Base-by-base conservation (phyloP, 2,797 vertebrate genomes). In the Galagoides demidoff region DNA sequence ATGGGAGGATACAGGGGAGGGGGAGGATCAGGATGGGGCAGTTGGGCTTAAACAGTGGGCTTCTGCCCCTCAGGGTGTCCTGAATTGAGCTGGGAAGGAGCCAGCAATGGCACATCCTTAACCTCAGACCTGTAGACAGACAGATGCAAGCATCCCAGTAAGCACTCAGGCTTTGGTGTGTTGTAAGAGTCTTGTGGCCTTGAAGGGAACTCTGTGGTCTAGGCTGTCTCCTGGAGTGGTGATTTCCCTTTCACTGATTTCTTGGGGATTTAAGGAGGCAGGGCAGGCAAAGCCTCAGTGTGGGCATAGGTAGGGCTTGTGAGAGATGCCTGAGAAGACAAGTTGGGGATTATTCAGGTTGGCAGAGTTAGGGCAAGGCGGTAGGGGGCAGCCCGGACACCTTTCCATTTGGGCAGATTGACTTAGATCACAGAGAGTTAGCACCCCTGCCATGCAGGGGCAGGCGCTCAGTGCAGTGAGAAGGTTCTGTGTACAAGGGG, bases 41-140 rank as follows among this genome's bases (percentile, higher is more conserved):
- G 39, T 22, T 7, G 57, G 52, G 12, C 37, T 2, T 23, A 45
- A 43, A 59, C 0, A 0, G 49, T 3, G 71, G 61, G 55, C 37
- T 31, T 27, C 61, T 49, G 20, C 64, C 22, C 55, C 79, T 79
- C 2, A 0, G 49, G 17, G 19, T 22, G 2, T 43, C 68, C 49
- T 13, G 55, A 17, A 64, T 39, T 71, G 73, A 73, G 61, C 87
- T n/a, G n/a, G 68, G 20, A 68, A 68, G 57, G 57, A 43, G 31
- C 34, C 37, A 31, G 5, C 64, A 0, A 0, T 2, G 31, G 22
- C 45, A 27, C 4, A n/a, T 10, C n/a, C n/a, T 12, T 59, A 52
- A 73, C 19, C 78, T 61, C 39, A 17, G 57, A 45, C 76, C 43
- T 27, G 31, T 27, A 64, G 34, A 73, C 9, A 8, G 81, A 34